Conservation (phyloP, 2,797 vertebrate genomes). For the Platyrinchus mystaceus region DNA sequence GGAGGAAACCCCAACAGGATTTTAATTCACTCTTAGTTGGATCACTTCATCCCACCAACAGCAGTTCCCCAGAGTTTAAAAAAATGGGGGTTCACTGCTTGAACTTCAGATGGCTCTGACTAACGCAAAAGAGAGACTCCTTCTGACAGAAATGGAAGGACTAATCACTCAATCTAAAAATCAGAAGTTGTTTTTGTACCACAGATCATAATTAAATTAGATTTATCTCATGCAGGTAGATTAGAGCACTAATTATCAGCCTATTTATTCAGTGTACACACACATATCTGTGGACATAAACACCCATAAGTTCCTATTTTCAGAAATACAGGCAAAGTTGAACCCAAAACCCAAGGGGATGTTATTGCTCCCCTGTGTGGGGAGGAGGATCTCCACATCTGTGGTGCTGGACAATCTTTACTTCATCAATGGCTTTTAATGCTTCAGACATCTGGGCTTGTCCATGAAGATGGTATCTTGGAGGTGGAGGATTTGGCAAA, state of each 20-base stretch:
- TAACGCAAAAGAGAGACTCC: neutral
- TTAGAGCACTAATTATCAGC: conserved; percentile 8
- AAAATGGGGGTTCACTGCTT: neutral
- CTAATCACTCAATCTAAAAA: conserved; percentile 22
- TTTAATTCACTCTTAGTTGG: conserved; percentile 6
- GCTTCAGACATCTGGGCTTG: neutral
- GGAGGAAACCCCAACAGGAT: neutral
- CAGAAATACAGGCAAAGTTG: neutral
- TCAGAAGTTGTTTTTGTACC: neutral
- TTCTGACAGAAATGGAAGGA: neutral
- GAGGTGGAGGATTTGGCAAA: conserved; percentile 24
- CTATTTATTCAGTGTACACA: neutral
- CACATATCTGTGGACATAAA: neutral
- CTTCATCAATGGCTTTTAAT: neutral
- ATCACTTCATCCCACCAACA: neutral
- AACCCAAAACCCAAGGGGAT: neutral
- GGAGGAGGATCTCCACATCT: neutral
- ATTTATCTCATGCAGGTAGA: conserved; percentile 11
- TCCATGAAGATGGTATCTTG: conserved; percentile 50
- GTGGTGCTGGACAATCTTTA: neutral
- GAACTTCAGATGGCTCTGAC: neutral
- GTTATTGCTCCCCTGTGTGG: neutral
- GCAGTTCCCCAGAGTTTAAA: neutral
- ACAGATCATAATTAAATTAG: conserved; percentile 21
- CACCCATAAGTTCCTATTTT: neutral